Evolutionary conservation across 2,888 invertebrate species (phyloP).

Genomic region (Eugnorisma glareosa): DNA sequence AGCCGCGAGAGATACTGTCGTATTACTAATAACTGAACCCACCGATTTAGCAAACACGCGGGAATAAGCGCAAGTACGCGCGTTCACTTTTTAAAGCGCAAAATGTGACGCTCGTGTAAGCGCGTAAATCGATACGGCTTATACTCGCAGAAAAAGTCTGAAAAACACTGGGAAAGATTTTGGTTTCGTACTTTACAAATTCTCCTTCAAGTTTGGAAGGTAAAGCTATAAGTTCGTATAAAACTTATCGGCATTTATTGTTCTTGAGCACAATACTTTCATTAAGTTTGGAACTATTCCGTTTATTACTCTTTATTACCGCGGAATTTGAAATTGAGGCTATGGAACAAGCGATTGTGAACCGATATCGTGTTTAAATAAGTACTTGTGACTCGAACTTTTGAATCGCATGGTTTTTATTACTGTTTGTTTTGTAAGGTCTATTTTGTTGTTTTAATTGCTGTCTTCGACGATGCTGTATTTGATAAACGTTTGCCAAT

Average conservation of each 20-base stretch:
- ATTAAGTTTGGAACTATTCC: conserved; percentile 55
- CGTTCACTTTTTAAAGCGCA: not conserved
- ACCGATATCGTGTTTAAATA: not conserved
- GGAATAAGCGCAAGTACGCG: not conserved
- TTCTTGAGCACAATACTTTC: conserved; percentile 35
- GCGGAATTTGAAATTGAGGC: conserved; percentile 32
- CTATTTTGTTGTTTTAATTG: not conserved
- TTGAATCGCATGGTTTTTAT: not conserved
- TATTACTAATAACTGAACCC: not conserved
- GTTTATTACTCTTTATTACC: conserved; percentile 47
- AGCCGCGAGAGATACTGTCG: not conserved
- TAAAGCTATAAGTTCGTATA: conserved; percentile 36
- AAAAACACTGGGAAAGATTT: conserved; percentile 11
- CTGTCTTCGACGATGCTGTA: too few species aligned
- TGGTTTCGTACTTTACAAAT: conserved; percentile 18
- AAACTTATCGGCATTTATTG: conserved; percentile 56
- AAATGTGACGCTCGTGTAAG: not conserved
- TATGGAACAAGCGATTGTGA: conserved; percentile 25
- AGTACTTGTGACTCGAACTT: not conserved
- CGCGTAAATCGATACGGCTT: not conserved
- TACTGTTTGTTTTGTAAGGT: not conserved
- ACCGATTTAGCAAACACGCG: not conserved
- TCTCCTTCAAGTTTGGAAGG: conserved; percentile 27
- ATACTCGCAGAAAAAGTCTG: not conserved
- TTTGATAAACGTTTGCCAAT: not conserved